These are phyloP conservation scores for Pelosia muscerda DNA, from an alignment of 2,888 invertebrate genomes.

Conservation along the genomic window DNA sequence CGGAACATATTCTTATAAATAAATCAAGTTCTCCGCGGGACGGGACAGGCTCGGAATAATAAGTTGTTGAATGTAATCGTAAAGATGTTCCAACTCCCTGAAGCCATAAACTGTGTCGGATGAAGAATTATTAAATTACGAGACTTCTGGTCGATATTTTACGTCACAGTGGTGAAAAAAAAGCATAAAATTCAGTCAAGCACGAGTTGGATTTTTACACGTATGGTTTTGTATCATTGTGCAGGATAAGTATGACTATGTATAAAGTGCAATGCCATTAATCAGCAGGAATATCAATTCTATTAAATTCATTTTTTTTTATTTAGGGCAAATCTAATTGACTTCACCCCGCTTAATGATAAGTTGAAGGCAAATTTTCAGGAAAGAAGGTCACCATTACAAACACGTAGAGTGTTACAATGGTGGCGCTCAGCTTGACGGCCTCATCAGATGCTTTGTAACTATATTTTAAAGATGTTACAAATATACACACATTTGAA, in stretches of 20 bases:
- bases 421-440: no score
- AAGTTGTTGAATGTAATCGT: conserved; percentile 54
- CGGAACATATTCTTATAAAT: conserved; percentile 56
- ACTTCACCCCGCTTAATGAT: no score
- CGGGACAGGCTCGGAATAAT: conserved; percentile 54
- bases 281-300: no score
- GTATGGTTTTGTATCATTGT: neutral
- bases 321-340: no score
- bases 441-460: no score
- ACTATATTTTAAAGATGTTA: no score
- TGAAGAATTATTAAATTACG: conserved; percentile 53
- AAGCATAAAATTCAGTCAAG: neutral
- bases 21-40: conserved; percentile 54
- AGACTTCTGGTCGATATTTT: conserved; percentile 21
- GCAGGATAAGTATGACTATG: neutral
- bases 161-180: conserved; percentile 7
- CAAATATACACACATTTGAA: no score
- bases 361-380: no score
- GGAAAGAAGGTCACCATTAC: no score
- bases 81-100: conserved; percentile 45
- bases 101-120: conserved; percentile 41
- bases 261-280: no score
- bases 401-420: no score
- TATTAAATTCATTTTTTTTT: no score
- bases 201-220: neutral